A percentile compares a stretch with the other conserved stretches of the same genome.
Conservation (phyloP, 92 coral and sea anemone species). For the Diadumene lineata region DNA sequence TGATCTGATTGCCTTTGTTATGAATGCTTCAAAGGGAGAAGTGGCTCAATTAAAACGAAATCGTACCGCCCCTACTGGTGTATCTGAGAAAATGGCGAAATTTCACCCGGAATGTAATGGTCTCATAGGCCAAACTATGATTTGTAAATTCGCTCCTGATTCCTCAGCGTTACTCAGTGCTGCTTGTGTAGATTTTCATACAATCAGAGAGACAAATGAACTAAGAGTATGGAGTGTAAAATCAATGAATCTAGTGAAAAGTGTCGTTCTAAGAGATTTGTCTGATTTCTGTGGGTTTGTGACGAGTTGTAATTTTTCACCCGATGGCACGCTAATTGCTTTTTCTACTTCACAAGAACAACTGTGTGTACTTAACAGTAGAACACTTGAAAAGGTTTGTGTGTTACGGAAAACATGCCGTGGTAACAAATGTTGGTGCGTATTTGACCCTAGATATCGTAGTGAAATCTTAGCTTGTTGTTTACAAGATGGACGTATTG, state of each 20-base stretch:
- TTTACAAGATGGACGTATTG: slow-evolving; percentile 83
- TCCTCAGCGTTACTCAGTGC: slow-evolving; percentile 69
- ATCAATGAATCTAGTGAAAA: slow-evolving; percentile 74
- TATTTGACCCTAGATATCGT: slow-evolving; percentile 66
- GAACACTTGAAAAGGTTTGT: slow-evolving; percentile 73
- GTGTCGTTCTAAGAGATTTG: slow-evolving; percentile 71
- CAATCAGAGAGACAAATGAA: slow-evolving; percentile 85
- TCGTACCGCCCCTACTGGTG: slow-evolving; percentile 56
- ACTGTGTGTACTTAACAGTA: slow-evolving; percentile 72
- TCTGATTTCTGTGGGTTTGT: slow-evolving; percentile 90
- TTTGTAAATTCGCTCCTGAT: slow-evolving; percentile 86
- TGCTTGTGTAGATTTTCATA: slow-evolving; percentile 85
- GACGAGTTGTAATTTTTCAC: slow-evolving; percentile 88
- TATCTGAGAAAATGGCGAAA: slow-evolving; percentile 71
- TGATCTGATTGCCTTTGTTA: slow-evolving; percentile 73
- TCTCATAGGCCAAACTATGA: slow-evolving; percentile 82
- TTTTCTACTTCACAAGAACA: slow-evolving; percentile 86
- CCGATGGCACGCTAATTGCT: slow-evolving; percentile 80
- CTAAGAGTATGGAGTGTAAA: slow-evolving; percentile 86
- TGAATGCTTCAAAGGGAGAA: slow-evolving; percentile 79
- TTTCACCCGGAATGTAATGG: slow-evolving; percentile 86
- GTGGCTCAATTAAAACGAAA: slow-evolving; percentile 72
- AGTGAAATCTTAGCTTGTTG: slow-evolving; percentile 76
- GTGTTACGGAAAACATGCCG: slow-evolving; percentile 77
- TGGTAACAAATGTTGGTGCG: slow-evolving; percentile 87